Conservation (phyloP, 2,888 invertebrate genomes). For the Ornithoptera priamus region DNA sequence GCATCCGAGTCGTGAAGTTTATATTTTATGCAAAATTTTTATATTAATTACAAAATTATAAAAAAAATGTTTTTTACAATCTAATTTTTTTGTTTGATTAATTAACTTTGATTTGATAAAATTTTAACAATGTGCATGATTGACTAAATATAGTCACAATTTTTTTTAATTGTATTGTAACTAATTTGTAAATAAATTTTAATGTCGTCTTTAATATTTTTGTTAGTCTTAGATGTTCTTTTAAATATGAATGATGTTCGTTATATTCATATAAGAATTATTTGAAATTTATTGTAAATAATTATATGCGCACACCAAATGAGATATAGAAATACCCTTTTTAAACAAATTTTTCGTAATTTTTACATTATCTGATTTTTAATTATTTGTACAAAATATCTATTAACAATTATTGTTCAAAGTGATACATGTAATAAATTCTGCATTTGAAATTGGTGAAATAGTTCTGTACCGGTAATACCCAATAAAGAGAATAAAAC, state of each 20-base stretch:
- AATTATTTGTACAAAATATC: slow-evolving; percentile 70
- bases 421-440: slow-evolving; percentile 63
- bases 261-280: neutral
- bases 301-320: slow-evolving; percentile 52
- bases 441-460: slow-evolving; percentile 73
- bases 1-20: too few species aligned
- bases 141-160: too few species aligned
- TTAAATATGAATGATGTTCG: neutral
- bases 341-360: slow-evolving; percentile 27
- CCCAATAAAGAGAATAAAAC: slow-evolving; percentile 70
- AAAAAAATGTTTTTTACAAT: too few species aligned
- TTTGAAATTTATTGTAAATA: neutral
- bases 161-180: neutral
- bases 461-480: slow-evolving; percentile 70
- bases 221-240: neutral
- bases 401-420: slow-evolving; percentile 55
- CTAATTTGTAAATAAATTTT: slow-evolving; percentile 1
- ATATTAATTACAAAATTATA: too few species aligned
- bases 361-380: slow-evolving; percentile 31
- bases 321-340: slow-evolving; percentile 52
- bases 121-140: too few species aligned
- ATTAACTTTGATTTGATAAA: too few species aligned
- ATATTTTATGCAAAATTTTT: too few species aligned
- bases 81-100: too few species aligned
- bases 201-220: neutral